Percentiles rank a stretch among this genome's conserved stretches.
Evolutionary conservation across 2,797 vertebrate species (phyloP).

Genomic region (Alosa sapidissima): DNA sequence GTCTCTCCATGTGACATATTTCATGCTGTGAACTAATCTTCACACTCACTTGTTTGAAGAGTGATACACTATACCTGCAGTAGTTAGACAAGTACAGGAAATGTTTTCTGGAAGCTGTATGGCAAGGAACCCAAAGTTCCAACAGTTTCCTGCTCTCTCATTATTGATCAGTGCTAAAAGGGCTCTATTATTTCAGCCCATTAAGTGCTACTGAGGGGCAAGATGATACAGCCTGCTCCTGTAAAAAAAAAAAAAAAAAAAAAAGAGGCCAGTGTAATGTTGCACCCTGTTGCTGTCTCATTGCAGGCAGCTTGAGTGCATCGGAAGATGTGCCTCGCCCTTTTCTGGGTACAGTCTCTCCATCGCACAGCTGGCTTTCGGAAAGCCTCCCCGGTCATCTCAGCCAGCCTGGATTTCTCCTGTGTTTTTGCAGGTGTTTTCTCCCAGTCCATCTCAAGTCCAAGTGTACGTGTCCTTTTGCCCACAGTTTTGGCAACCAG

Average conservation of each 20-base stretch:
- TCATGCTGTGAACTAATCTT: neutral
- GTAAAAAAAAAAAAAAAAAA: slow-evolving; percentile 42
- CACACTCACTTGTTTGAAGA: neutral
- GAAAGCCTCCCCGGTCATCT: neutral
- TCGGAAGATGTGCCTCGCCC: slow-evolving; percentile 55
- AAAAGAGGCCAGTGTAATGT: slow-evolving; percentile 42
- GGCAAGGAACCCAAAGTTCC: neutral
- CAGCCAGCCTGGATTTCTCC: neutral
- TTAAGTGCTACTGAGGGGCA: slow-evolving; percentile 48
- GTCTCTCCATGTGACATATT: neutral
- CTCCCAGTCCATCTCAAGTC: neutral
- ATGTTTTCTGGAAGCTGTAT: neutral
- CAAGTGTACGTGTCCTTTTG: neutral
- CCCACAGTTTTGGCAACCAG: slow-evolving; percentile 92
- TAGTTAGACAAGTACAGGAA: neutral
- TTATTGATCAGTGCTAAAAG: slow-evolving; percentile 62
- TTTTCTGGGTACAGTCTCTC: slow-evolving; percentile 37
- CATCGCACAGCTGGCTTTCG: neutral
- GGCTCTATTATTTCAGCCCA: slow-evolving; percentile 54
- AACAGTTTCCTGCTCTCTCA: slow-evolving; percentile 28
- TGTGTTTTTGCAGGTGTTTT: neutral
- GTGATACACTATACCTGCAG: neutral
- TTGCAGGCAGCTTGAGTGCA: slow-evolving; percentile 58
- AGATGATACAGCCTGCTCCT: slow-evolving; percentile 44
- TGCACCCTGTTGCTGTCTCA: slow-evolving; percentile 42